A percentile compares a stretch with the other conserved stretches of the same genome.
phyloP scores from a whole-genome alignment of 2,113 vertebrate genomes.

The Melanerpes aurifrons region DNA sequence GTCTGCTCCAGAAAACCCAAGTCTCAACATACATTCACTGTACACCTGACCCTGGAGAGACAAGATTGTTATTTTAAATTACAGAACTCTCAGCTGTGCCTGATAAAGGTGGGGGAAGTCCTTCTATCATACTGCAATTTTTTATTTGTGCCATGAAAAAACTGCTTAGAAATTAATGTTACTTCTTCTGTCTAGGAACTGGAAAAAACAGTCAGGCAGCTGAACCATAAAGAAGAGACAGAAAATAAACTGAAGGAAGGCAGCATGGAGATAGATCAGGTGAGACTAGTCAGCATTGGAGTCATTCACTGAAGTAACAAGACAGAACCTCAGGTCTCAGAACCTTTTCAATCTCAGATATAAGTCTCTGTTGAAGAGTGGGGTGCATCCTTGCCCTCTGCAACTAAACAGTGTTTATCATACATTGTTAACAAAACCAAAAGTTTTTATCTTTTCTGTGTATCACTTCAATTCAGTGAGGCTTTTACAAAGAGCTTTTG shows the following conservation, averaged over 20 bases:
- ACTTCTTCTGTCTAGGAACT: constrained; percentile 55
- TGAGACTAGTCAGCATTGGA: not conserved
- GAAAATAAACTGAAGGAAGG: constrained; percentile 74
- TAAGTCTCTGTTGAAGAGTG: not conserved
- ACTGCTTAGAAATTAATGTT: not conserved
- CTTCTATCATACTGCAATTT: not conserved
- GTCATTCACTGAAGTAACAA: not conserved
- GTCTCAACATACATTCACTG: not conserved
- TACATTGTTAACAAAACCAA: not conserved
- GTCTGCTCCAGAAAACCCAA: not conserved
- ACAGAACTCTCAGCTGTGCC: not conserved
- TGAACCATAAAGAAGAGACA: constrained; percentile 67
- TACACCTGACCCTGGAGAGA: not conserved
- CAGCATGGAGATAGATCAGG: constrained; percentile 76
- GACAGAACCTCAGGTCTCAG: not conserved
- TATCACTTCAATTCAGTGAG: not conserved
- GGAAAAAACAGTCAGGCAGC: constrained; percentile 59
- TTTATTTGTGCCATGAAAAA: not conserved
- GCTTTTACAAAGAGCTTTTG: not conserved
- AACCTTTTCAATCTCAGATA: not conserved
- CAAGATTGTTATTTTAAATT: not conserved
- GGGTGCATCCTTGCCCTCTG: not conserved
- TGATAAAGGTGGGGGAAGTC: not conserved
- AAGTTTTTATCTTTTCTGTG: not conserved
- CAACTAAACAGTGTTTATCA: not conserved